Conservation (phyloP, 37 sponge, comb jelly and placozoan species). For the Spongilla lacustris region DNA sequence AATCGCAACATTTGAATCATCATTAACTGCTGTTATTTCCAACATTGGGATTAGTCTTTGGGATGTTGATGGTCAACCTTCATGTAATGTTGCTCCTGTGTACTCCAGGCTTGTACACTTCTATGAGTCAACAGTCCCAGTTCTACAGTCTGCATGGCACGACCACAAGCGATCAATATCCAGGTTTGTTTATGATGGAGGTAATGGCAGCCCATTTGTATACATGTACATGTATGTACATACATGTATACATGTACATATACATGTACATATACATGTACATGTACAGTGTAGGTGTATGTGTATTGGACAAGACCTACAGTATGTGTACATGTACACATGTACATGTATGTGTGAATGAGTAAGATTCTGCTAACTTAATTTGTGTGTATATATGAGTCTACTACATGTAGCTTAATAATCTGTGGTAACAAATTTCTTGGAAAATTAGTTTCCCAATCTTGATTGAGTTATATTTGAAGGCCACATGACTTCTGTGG, state of each 20-base stretch:
- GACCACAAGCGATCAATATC: background rate
- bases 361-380: too few species aligned
- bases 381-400: too few species aligned
- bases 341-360: background rate
- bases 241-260: background rate
- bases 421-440: too few species aligned
- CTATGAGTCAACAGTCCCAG: slow-evolving; percentile 42
- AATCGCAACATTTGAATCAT: too few species aligned
- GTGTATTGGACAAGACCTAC: background rate
- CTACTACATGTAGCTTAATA: too few species aligned
- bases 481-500: too few species aligned
- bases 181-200: too few species aligned
- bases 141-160: slow-evolving; percentile 50
- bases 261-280: background rate
- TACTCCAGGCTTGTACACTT: slow-evolving; percentile 36
- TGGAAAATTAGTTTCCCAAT: too few species aligned
- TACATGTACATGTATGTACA: background rate
- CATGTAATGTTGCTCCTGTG: slow-evolving; percentile 14
- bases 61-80: background rate
- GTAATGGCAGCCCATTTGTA: too few species aligned
- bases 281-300: background rate
- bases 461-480: too few species aligned
- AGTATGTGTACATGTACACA: background rate
- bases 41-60: too few species aligned
- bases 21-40: too few species aligned